Percentiles rank a stretch among this genome's conserved stretches.
Conservation (phyloP, 2,888 invertebrate genomes). For the Leptothorax acervorum region DNA sequence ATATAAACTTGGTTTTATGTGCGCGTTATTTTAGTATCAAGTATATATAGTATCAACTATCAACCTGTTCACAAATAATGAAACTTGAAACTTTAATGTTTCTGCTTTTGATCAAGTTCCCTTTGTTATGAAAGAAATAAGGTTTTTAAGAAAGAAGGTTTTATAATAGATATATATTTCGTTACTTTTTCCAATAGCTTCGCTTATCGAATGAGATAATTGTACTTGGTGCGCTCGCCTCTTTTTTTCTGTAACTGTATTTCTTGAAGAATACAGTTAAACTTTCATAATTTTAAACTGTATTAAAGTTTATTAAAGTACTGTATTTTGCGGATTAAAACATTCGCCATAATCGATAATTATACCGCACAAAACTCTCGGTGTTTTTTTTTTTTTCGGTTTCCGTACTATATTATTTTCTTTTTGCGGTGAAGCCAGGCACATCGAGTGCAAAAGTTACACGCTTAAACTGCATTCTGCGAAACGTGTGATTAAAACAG, state of each 20-base stretch:
- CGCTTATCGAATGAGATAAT: conserved; percentile 29
- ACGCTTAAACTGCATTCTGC: conserved; percentile 6
- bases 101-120: neutral
- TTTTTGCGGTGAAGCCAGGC: neutral
- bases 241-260: conserved; percentile 12
- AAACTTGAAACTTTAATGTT: conserved; percentile 12
- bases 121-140: neutral
- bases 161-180: neutral
- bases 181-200: neutral
- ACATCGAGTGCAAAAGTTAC: neutral
- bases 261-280: neutral
- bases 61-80: neutral
- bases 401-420: neutral
- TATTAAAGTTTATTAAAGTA: conserved; percentile 1
- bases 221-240: conserved; percentile 3
- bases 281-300: conserved; percentile 13
- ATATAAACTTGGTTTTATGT: neutral
- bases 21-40: neutral
- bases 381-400: neutral
- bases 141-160: neutral
- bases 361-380: neutral
- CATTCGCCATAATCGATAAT: neutral
- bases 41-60: neutral
- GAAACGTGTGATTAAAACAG: conserved; percentile 42
- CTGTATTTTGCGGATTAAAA: neutral